Percentiles rank a stretch among this genome's conserved stretches.
These are phyloP conservation scores for Amblyteles armatorius DNA, from an alignment of 2,888 invertebrate species.

Conservation along the genomic window DNA sequence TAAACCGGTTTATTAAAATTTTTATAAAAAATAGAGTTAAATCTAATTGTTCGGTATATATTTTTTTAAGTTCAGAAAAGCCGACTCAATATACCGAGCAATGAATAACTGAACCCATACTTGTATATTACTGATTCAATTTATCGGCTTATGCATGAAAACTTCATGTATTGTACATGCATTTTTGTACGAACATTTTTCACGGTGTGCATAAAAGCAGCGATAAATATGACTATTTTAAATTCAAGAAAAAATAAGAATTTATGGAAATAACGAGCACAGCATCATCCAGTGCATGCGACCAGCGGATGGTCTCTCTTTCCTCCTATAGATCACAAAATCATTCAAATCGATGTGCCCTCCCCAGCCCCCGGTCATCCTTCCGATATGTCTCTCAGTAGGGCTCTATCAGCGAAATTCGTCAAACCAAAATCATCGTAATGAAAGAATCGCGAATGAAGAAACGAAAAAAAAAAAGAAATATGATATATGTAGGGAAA, in stretches of 20 bases:
- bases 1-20: neutral
- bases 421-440: constrained; percentile 12
- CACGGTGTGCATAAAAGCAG: neutral
- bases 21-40: too few species aligned
- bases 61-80: too few species aligned
- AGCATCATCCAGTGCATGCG: constrained; percentile 53
- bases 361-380: constrained; percentile 19
- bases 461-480: constrained; percentile 62
- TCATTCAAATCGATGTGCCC: constrained; percentile 40
- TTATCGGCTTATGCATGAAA: too few species aligned
- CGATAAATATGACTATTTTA: neutral
- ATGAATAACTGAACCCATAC: too few species aligned
- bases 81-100: too few species aligned
- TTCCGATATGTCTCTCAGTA: constrained; percentile 11
- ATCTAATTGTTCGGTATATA: too few species aligned
- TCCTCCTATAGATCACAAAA: constrained; percentile 25
- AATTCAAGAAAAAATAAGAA: neutral
- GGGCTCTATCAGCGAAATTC: constrained; percentile 22
- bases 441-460: constrained; percentile 5
- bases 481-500: constrained; percentile 77
- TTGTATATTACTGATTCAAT: neutral
- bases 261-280: constrained; percentile 3
- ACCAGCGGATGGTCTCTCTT: constrained; percentile 22
- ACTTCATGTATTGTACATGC: too few species aligned
- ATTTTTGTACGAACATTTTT: neutral